Evolutionary conservation across 2,113 vertebrate genomes (phyloP).

Genomic region (Physeter macrocephalus): DNA sequence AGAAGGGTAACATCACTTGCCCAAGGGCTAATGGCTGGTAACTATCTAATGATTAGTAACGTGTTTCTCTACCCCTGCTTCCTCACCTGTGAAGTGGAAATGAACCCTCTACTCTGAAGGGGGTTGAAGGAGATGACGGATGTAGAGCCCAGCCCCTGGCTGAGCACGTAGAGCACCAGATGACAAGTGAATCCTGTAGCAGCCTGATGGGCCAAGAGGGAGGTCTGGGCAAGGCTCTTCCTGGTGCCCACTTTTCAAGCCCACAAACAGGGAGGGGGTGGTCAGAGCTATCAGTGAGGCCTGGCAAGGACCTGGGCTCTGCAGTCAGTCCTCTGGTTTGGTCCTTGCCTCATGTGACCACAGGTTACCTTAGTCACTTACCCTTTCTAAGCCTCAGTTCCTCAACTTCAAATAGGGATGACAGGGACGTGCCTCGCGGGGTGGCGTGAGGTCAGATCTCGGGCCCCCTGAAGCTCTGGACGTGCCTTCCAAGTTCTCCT

Average conservation of each 20-base stretch:
- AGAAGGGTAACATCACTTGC: neutral
- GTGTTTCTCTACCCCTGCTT: neutral
- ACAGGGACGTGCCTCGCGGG: accelerated
- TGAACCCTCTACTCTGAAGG: neutral
- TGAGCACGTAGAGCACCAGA: neutral
- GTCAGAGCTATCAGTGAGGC: neutral
- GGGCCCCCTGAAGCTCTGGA: neutral
- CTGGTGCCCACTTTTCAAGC: neutral
- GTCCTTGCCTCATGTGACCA: neutral
- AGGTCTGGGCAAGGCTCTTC: neutral
- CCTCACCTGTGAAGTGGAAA: neutral
- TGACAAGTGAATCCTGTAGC: neutral
- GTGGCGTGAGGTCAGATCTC: neutral
- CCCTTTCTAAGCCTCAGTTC: neutral
- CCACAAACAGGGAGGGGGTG: neutral
- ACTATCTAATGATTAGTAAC: neutral
- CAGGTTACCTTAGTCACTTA: neutral
- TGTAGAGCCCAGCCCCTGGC: neutral
- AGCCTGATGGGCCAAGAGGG: neutral
- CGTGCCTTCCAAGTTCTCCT: neutral
- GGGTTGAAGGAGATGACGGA: neutral
- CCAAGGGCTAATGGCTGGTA: neutral
- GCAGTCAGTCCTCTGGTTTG: neutral
- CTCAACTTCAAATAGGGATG: neutral
- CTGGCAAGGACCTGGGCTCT: too few species aligned